Evolutionary conservation across 2,113 vertebrate genomes (phyloP), one percentile per base, ranked within the genome.

Genomic region (Pogonocichla stellata): DNA sequence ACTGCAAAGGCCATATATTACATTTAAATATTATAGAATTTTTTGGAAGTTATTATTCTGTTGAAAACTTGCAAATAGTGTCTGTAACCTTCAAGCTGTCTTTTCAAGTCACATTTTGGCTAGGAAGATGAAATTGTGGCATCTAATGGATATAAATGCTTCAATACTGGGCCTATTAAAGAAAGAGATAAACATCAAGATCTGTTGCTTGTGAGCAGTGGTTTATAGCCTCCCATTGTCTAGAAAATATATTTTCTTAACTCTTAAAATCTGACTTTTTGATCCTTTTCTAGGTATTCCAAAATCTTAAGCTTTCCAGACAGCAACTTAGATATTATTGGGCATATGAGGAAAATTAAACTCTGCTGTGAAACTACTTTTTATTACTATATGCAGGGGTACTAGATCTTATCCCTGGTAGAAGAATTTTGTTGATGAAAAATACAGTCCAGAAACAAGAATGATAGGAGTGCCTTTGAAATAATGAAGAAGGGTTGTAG

Each of bases 241-340:
- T 86, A 57, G 31, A 75, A 87, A 88, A 85, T 61, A 14, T 12
- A 24, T 81, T 88, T 88, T 70, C 38, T 92, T 23, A 72, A 9
- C 19, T 16, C 9, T 92, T 82, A 38, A 70, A 34, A 29, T 62
- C 16, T 57, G 53, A 69, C 31, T 79, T 94, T 66, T 22, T 90
- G 40, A 48, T 84, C 5, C 78, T 57, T 84, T 89, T 40, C n/a
- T 53, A 40, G 38, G 20, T 25, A 34, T 89, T 91, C 23, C 19
- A 57, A 80, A 90, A 65, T 5, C 9, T 75, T 57, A 71, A 31
- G 19, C 25, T 80, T 91, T 88, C 19, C 17, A 48, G 28, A 17
- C 15, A 77, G 33, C 25, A 73, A 12, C 22, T 11, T 11, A 70
- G 77, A 51, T 16, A 6, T 74, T 66, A 70, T 58, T 67, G 1